Evolutionary conservation across 2,888 invertebrate genomes (phyloP), one percentile per base, ranked within the genome.

Genomic region (Brachypalpus laphriformis): DNA sequence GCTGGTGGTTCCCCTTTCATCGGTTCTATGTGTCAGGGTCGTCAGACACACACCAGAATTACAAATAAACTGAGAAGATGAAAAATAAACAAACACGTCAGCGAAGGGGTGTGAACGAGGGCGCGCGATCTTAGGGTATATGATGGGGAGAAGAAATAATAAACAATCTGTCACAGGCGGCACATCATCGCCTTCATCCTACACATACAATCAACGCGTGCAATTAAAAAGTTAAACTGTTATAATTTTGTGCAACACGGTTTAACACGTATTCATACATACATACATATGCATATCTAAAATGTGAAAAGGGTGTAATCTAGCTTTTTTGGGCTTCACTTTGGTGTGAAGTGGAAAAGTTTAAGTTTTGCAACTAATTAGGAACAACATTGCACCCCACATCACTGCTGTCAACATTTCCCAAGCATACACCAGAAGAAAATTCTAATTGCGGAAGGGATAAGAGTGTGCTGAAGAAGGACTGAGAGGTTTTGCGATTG

Each of bases 311-410:
- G 54, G 45, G 37, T 22, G 25, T 42, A 5, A 18, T 22, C 1
- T 16, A 14, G 6, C 54, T 56, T 77, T 63, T 51, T 54, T 40
- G 6, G 16, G 56, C 56, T 49, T 34, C 49, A 71, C 70, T 34
- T 45, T 70, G 42, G 74, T 70, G 68, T 65, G 61, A 83, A 80
- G 65, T 45, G 68, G 57, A 57, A 71, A 77, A 82, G 57, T 82
- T 82, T 71, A 78, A 78, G 68, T 78, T 83, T 83, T 83, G 61
- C 72, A 78, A 83, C 82, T 83, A 78, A 78, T 83, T 74, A 83
- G 63, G 51, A 65, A 72, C 9, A 61, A 72, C 56, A 70, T 82
- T 70, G 75, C 75, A 49, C 54, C 18, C 70, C 82, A 40, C 61
- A 4, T 37, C 42, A 7, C n/a, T 49, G 40, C 37, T 22, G 37